A percentile compares a stretch with the other conserved stretches of the same genome.
Evolutionary conservation across 2,797 vertebrate species (phyloP).

Genomic region (Poecilia gillii): DNA sequence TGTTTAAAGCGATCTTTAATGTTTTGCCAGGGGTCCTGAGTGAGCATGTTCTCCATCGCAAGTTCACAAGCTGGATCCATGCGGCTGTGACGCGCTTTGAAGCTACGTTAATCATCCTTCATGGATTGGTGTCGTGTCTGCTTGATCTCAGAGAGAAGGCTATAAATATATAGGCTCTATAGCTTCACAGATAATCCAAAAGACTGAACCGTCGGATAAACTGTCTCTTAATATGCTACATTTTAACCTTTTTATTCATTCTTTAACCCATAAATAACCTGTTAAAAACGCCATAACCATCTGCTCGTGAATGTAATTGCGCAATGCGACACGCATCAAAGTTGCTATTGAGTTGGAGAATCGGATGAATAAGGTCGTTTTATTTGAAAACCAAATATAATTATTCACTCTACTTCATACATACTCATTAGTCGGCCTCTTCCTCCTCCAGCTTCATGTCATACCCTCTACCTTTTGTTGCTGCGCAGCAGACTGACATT

Average conservation of each 20-base stretch:
- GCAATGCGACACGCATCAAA: not conserved
- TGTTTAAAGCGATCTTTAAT: conserved; percentile 23
- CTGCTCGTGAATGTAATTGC: not conserved
- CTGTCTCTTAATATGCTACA: not conserved
- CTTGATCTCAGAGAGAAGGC: not conserved
- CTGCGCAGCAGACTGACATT: conserved; percentile 11
- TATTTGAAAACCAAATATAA: not conserved
- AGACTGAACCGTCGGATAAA: not conserved
- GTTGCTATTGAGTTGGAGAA: not conserved
- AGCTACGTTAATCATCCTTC: conserved; percentile 15
- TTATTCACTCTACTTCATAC: conserved; percentile 11
- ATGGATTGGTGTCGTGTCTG: conserved; percentile 14
- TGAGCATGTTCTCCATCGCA: conserved; percentile 18
- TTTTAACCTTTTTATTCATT: conserved; percentile 1
- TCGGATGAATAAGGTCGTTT: not conserved
- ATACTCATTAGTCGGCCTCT: not conserved
- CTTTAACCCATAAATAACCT: conserved; percentile 8
- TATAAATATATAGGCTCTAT: not conserved
- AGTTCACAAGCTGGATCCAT: conserved; percentile 13
- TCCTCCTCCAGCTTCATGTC: not conserved
- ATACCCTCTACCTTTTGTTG: conserved; percentile 1
- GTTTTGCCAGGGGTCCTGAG: conserved; percentile 7
- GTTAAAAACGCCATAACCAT: not conserved
- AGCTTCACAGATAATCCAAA: not conserved
- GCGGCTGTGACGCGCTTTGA: conserved; percentile 2